phyloP scores from a whole-genome alignment of 2,113 vertebrate species.

The Callorhinus ursinus region DNA sequence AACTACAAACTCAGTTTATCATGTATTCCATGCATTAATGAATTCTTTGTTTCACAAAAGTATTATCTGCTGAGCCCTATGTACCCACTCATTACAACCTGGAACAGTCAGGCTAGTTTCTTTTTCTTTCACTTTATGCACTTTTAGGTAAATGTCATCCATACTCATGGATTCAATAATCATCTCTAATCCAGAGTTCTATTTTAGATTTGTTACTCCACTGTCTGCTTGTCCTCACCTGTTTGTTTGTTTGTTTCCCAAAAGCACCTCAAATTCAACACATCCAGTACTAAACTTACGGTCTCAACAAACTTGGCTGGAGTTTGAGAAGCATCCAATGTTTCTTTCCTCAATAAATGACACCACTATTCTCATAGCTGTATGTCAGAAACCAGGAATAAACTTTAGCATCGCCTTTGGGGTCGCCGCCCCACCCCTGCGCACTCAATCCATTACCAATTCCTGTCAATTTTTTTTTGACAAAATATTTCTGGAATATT shows the following conservation, averaged over 20 bases:
- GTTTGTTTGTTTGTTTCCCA: neutral
- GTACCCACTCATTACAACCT: no score
- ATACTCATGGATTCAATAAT: neutral
- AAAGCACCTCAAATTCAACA: neutral
- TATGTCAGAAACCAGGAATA: neutral
- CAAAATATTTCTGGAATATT: neutral
- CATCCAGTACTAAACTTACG: neutral
- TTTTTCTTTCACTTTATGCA: neutral
- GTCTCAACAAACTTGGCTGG: neutral
- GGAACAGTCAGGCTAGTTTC: accelerated
- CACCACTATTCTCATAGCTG: accelerated
- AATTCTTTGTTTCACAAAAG: neutral
- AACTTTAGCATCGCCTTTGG: neutral
- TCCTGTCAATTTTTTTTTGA: neutral
- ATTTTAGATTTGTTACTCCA: neutral
- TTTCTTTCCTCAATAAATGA: neutral
- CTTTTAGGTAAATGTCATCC: neutral
- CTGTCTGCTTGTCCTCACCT: neutral
- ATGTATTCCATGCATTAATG: neutral
- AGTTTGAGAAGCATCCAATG: neutral
- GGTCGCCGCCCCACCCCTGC: no score
- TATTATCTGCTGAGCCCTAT: neutral
- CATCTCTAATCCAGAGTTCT: neutral
- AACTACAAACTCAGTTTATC: neutral
- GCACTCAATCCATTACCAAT: neutral